phyloP scores from a whole-genome alignment of 1,140 invertebrate genomes.

The Drosophila nigrodunni region DNA sequence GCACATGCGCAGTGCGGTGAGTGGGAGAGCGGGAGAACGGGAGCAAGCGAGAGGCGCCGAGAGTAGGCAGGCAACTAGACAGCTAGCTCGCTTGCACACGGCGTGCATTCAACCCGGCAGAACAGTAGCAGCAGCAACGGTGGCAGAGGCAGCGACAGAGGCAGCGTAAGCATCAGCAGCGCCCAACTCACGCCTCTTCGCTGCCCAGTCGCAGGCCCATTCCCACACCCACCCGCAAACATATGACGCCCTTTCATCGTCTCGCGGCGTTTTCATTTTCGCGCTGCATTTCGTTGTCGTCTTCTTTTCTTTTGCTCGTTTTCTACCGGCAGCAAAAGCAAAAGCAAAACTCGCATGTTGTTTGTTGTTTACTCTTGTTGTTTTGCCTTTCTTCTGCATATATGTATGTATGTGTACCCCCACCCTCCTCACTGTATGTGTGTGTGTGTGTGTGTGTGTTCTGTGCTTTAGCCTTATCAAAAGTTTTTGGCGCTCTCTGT shows the following conservation, averaged over 20 bases:
- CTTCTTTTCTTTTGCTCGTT: constrained; percentile 40
- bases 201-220: constrained; percentile 8
- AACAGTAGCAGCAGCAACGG: constrained; percentile 36
- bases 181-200: constrained; percentile 41
- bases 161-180: constrained; percentile 14
- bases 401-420: neutral
- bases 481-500: constrained; percentile 64
- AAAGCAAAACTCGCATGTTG: constrained; percentile 33
- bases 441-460: constrained; percentile 32
- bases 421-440: neutral
- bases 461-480: constrained; percentile 74
- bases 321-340: constrained; percentile 46
- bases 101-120: constrained; percentile 79
- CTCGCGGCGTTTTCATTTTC: constrained; percentile 48
- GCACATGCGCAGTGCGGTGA: constrained; percentile 33
- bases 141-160: constrained; percentile 1
- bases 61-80: constrained; percentile 20
- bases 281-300: constrained; percentile 45
- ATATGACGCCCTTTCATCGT: constrained; percentile 29
- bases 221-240: neutral
- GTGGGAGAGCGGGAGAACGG: constrained; percentile 9
- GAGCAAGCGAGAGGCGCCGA: constrained; percentile 7
- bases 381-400: constrained; percentile 24
- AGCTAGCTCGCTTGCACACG: constrained; percentile 43
- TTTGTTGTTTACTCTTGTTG: constrained; percentile 46